These are phyloP conservation scores for Steatocranus sp. DNA, from an alignment of 2,797 vertebrate species.

Conservation along the genomic window DNA sequence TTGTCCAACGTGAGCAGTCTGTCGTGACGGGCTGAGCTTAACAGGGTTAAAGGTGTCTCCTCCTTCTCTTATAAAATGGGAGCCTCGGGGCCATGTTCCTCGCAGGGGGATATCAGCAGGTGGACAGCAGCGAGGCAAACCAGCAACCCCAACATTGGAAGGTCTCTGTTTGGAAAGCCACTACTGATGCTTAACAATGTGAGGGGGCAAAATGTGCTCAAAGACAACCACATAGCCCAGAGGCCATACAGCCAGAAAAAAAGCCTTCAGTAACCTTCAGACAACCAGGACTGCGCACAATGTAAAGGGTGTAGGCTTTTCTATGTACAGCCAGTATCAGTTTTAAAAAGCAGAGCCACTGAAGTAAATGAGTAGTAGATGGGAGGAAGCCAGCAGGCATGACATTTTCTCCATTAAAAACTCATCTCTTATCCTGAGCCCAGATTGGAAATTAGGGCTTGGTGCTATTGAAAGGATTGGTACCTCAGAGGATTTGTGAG, in stretches of 20 bases:
- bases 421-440: constrained; percentile 44
- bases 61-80: constrained; percentile 8
- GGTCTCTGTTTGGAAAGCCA: constrained; percentile 15
- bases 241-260: constrained; percentile 25
- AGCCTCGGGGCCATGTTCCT: constrained; percentile 19
- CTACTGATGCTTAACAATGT: constrained; percentile 25
- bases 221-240: constrained; percentile 19
- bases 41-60: constrained; percentile 43
- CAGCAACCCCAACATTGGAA: constrained; percentile 23
- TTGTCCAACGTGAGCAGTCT: background rate
- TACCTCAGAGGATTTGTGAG: constrained; percentile 36
- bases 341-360: constrained; percentile 39
- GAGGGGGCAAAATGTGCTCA: constrained; percentile 5
- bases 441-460: constrained; percentile 49
- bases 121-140: constrained; percentile 32
- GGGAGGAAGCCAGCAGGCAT: constrained; percentile 50
- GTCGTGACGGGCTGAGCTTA: background rate
- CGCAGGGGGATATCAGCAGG: background rate
- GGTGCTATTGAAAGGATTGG: constrained; percentile 29
- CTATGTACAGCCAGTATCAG: constrained; percentile 14
- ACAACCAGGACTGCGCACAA: constrained; percentile 8
- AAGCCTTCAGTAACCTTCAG: constrained; percentile 33
- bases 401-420: constrained; percentile 63
- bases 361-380: constrained; percentile 49
- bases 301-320: constrained; percentile 18